Base-by-base conservation (phyloP, 2,888 invertebrate species). In the Atethmia centrago region DNA sequence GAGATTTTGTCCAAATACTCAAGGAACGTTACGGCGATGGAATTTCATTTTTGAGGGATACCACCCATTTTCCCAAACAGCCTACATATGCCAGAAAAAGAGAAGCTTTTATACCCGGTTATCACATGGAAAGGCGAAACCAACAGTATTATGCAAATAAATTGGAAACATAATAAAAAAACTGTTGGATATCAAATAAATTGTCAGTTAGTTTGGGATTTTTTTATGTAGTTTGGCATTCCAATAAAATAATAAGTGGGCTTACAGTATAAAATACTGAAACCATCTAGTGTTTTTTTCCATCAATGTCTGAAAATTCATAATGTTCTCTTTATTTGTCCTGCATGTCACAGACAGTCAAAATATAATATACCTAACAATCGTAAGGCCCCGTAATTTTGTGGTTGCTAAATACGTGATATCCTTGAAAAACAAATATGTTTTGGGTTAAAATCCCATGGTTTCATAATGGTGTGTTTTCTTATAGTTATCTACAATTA, bases 1-100 rank as follows among this genome's bases (percentile, higher is more conserved):
- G 95, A 84, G 95, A 96, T 73, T 94, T 94, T 63, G 92, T 88
- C 45, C 93, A 93, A 87, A 92, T 95, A 76, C 82, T 95, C 7
- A 92, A 83, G 80, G 89, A 90, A 25, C 88, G 89, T 16, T 95
- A 85, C 72, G 94, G 95, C 0, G 83, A 90, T 70, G 85, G 88
- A 51, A 81, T 93, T 0, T 89, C 85, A 72, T 21, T 93, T 21
- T 77, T 94, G 59, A 90, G 85, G 81, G 90, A 86, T 56, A 94
- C 94, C 0, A 94, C 94, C 0, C 92, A 93, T 83, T 93, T 85
- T 73, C 89, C 90, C 3, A 84, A 70, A 77, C 12, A 12, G 1
- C 21, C 49, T 45, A 5, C 42, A 42, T 67, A 74, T 82, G 47
- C 21, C 10, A 71, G 71, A 56, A 80, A 77, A 58, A 55, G 66